phyloP scores from a whole-genome alignment of 2,888 invertebrate species.

The Pteria penguin region DNA sequence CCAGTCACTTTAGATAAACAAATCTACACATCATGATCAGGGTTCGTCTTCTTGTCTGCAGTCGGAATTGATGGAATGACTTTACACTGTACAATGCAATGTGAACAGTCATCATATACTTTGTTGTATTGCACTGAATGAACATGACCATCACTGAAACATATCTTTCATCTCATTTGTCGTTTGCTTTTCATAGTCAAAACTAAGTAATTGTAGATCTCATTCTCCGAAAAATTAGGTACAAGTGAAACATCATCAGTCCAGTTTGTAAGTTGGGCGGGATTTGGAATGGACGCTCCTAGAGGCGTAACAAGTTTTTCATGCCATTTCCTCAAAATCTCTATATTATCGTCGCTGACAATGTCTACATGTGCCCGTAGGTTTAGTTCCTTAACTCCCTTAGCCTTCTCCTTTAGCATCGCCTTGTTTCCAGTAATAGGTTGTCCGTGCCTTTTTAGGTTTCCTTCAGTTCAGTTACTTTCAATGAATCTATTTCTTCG shows the following conservation, averaged over 20 bases:
- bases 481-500: too few relatives aligned
- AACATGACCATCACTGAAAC: constrained; percentile 26
- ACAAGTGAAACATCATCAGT: background rate
- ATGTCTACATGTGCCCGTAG: too few relatives aligned
- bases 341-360: too few relatives aligned
- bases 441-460: too few relatives aligned
- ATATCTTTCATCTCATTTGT: constrained; percentile 12
- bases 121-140: background rate
- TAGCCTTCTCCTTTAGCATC: too few relatives aligned
- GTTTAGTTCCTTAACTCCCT: background rate
- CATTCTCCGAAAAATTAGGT: constrained; percentile 26
- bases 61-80: too few relatives aligned
- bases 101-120: background rate
- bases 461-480: too few relatives aligned
- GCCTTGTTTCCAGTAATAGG: too few relatives aligned
- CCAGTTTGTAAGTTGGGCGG: background rate
- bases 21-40: constrained; percentile 37
- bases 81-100: too few relatives aligned
- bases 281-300: background rate
- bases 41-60: constrained; percentile 15
- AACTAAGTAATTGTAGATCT: too few relatives aligned
- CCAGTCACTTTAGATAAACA: constrained; percentile 39
- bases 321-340: too few relatives aligned
- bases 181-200: constrained; percentile 5
- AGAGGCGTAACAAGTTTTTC: background rate